A percentile compares a stretch with the other conserved stretches of the same genome.
Evolutionary conservation across 2,888 invertebrate species (phyloP).

Genomic region (Tetropium fuscum): DNA sequence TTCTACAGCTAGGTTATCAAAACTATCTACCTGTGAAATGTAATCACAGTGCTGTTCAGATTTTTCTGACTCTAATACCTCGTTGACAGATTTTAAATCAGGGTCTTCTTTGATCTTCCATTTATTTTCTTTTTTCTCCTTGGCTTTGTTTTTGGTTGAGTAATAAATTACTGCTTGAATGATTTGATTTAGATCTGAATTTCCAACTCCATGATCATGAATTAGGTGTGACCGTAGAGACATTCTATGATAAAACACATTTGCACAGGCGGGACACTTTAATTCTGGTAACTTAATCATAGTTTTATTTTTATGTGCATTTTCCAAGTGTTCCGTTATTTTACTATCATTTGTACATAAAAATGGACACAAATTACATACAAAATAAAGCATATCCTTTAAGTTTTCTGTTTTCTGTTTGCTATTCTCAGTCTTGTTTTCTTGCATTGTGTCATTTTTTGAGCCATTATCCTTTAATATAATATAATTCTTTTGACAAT

Average conservation of each 20-base stretch:
- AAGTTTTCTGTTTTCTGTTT: constrained; percentile 47
- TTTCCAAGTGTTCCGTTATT: constrained; percentile 61
- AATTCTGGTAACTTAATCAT: constrained; percentile 70
- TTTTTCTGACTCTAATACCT: constrained; percentile 2
- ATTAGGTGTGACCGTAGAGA: constrained; percentile 74
- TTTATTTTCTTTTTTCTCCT: constrained; percentile 32
- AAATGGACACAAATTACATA: constrained; percentile 63
- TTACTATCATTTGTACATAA: constrained; percentile 60
- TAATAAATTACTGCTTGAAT: constrained; percentile 68
- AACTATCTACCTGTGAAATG: constrained; percentile 9
- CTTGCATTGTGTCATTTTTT: constrained; percentile 33
- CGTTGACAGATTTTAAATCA: constrained; percentile 21
- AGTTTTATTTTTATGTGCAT: constrained; percentile 68
- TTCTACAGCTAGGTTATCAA: constrained; percentile 11
- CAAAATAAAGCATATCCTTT: constrained; percentile 61
- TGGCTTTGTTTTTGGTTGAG: constrained; percentile 54
- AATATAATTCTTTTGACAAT: constrained; percentile 51
- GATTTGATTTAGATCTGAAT: constrained; percentile 72
- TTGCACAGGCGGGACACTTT: constrained; percentile 76
- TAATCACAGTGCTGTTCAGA: constrained; percentile 6
- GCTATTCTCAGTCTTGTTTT: neutral
- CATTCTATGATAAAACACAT: constrained; percentile 73
- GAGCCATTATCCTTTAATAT: constrained; percentile 52
- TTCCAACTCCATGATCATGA: constrained; percentile 76
- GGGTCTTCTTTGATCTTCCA: constrained; percentile 26